A percentile compares a stretch with the other conserved stretches of the same genome.
Evolutionary conservation across 2,113 vertebrate genomes (phyloP).

Genomic region (Illadopsis cleaveri): DNA sequence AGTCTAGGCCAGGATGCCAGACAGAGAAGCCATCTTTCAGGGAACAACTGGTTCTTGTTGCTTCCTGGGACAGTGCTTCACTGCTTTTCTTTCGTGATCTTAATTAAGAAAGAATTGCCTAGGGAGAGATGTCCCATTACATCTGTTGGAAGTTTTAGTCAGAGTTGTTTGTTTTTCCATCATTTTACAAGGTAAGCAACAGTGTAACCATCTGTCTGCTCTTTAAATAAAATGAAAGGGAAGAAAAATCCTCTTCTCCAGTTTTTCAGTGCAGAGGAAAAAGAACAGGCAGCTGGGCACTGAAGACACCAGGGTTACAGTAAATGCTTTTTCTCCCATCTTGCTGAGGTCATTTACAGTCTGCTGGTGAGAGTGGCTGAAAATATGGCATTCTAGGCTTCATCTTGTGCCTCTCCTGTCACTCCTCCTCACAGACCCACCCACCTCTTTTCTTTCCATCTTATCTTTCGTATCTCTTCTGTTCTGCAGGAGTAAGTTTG

Average conservation of each 20-base stretch:
- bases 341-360: background rate
- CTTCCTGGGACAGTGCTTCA: conserved; percentile 17
- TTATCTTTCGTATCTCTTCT: conserved; percentile 23
- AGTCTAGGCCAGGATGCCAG: background rate
- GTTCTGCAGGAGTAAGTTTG: conserved; percentile 90
- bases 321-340: background rate
- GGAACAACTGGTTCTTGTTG: background rate
- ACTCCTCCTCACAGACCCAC: background rate
- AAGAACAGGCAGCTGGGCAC: background rate
- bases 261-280: background rate
- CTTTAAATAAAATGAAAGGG: conserved; percentile 62
- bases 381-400: background rate
- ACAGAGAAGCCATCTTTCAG: background rate
- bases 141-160: conserved; percentile 62
- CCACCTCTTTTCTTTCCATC: background rate
- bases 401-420: background rate
- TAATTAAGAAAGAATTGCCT: conserved; percentile 56
- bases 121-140: conserved; percentile 44
- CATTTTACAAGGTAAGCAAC: conserved; percentile 64
- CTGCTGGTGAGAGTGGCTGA: background rate
- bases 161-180: conserved; percentile 37
- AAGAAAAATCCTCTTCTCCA: background rate
- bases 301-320: background rate
- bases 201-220: conserved; percentile 61
- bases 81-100: conserved; percentile 9